Evolutionary conservation across 2,113 vertebrate genomes (phyloP), one percentile per base, ranked within the genome.

Genomic region (Electrona antarctica): DNA sequence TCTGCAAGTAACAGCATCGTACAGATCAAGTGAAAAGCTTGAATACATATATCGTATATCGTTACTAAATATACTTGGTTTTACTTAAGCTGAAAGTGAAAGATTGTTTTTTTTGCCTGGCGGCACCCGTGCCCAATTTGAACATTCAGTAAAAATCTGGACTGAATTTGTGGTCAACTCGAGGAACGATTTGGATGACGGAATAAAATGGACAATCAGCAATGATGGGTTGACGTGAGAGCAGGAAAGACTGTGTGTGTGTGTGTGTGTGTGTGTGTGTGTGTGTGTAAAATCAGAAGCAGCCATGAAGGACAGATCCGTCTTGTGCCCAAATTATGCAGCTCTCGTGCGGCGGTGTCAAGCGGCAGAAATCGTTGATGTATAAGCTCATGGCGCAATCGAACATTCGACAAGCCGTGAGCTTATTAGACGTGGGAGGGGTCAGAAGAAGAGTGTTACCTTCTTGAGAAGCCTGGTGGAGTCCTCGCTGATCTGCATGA

Each of bases 401-500:
- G 33, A 41, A 41, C 33, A 41, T 6, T 3, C 33, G 33, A 41
- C 33, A 41, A 3, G 33, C 33, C 5, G 33, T 41, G 33, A 41
- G 33, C 33, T 41, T 41, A 41, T 41, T 3, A 41, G 33, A 41
- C 5, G 33, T 41, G 33, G 33, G 33, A 41, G 33, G 33, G 33
- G 33, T 41, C 33, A 41, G 33, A 41, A 41, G 33, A 41, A 41
- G 33, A 41, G 33, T 1, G 33, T 41, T 41, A 99, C 98, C 97
- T 99, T 99, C 89, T 99, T 99, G 76, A 99, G 96, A 76, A 99
- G 96, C 50, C 97, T 93, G 3, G 96, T 98, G n/a, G 96, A 98
- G 87, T 99, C 97, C 84, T 99, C 98, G 0, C 97, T 97, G 87
- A 99, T 97, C 92, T 99, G 98, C 97, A 98, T 98, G 92, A 99